These are phyloP conservation scores for Loxodonta africana DNA, from an alignment of 2,113 vertebrate species.

Conservation along the genomic window DNA sequence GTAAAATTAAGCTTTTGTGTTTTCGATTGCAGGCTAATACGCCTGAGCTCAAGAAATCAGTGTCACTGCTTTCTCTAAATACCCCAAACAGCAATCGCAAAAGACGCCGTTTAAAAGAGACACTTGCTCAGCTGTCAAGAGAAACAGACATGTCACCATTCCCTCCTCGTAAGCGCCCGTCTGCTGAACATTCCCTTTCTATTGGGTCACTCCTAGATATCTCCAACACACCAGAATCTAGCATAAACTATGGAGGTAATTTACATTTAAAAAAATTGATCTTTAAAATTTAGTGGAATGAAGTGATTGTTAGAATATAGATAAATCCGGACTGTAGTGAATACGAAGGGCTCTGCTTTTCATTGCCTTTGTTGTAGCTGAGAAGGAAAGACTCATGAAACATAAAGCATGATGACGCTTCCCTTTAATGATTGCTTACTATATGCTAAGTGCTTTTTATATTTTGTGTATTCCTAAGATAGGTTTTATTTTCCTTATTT, in stretches of 20 bases:
- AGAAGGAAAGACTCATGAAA: slow-evolving; percentile 41
- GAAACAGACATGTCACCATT: slow-evolving; percentile 96
- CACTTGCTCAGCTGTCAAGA: slow-evolving; percentile 95
- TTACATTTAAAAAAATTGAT: slow-evolving; percentile 37
- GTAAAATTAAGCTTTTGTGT: slow-evolving; percentile 60
- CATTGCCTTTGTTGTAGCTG: slow-evolving; percentile 9
- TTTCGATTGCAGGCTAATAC: slow-evolving; percentile 91
- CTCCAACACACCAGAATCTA: slow-evolving; percentile 97
- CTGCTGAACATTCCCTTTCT: slow-evolving; percentile 96
- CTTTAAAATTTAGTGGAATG: slow-evolving; percentile 31
- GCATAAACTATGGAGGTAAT: slow-evolving; percentile 91
- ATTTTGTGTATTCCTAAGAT: slow-evolving; percentile 25
- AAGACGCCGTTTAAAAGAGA: slow-evolving; percentile 95
- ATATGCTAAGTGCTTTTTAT: background rate
- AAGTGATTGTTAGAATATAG: slow-evolving; percentile 14
- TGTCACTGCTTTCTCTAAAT: slow-evolving; percentile 95
- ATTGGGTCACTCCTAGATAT: slow-evolving; percentile 97
- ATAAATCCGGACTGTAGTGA: background rate
- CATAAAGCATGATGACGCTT: slow-evolving; percentile 7
- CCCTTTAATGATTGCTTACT: slow-evolving; percentile 8
- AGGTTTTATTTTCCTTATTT: slow-evolving; percentile 12
- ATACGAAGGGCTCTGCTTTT: slow-evolving; percentile 19
- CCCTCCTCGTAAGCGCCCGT: slow-evolving; percentile 95
- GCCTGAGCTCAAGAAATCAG: slow-evolving; percentile 97
- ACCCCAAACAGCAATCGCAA: slow-evolving; percentile 98